Conservation (phyloP, 2,888 invertebrate species). For the Oscheius sp. region DNA sequence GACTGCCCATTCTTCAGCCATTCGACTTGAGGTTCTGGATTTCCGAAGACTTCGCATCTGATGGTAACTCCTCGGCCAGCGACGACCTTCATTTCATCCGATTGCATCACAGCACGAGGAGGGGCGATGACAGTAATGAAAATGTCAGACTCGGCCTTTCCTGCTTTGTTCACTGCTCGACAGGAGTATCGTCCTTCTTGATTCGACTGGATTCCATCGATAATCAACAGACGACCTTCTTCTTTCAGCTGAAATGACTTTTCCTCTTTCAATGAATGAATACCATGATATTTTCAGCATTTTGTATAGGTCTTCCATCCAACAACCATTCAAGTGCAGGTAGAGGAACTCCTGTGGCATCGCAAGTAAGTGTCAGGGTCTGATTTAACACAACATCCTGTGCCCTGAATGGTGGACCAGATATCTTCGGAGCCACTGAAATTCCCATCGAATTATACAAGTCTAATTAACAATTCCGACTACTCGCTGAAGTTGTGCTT, state of each 20-base stretch:
- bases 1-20: constrained; percentile 75
- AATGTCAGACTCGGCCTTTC: constrained; percentile 68
- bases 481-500: no score
- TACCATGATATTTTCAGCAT: constrained; percentile 40
- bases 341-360: constrained; percentile 36
- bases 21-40: constrained; percentile 68
- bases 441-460: background rate
- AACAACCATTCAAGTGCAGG: constrained; percentile 52
- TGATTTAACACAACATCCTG: constrained; percentile 71
- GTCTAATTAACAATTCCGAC: background rate
- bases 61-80: constrained; percentile 70
- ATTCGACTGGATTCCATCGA: constrained; percentile 35
- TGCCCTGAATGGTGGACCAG: constrained; percentile 59
- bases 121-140: constrained; percentile 65
- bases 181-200: constrained; percentile 72
- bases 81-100: constrained; percentile 68
- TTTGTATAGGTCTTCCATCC: constrained; percentile 57
- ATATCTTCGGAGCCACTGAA: constrained; percentile 75
- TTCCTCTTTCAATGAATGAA: background rate
- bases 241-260: constrained; percentile 33
- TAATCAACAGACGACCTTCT: constrained; percentile 27
- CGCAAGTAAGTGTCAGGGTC: constrained; percentile 72
- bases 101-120: constrained; percentile 54
- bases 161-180: constrained; percentile 72
- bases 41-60: constrained; percentile 71